These are phyloP conservation scores for Drosophila parthenogenetica DNA, from an alignment of 2,888 invertebrate genomes.

Conservation along the genomic window DNA sequence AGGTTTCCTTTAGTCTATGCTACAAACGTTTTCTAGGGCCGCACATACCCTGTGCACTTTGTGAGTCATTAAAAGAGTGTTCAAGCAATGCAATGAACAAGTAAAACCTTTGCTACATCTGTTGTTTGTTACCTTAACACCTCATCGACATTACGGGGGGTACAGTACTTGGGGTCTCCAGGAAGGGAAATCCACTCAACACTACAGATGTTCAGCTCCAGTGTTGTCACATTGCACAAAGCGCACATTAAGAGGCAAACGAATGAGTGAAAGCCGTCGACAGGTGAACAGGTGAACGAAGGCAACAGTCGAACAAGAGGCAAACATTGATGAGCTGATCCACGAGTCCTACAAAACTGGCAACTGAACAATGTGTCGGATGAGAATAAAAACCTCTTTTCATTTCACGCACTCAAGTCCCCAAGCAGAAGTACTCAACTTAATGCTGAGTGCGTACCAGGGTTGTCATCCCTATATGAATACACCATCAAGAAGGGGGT, in stretches of 20 bases:
- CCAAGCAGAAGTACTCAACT: constrained; percentile 13
- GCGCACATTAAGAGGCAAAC: constrained; percentile 51
- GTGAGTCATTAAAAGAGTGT: constrained; percentile 15
- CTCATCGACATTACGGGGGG: constrained; percentile 36
- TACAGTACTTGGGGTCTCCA: not conserved
- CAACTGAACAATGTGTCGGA: constrained; percentile 42
- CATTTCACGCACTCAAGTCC: not conserved
- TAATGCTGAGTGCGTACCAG: constrained; percentile 31
- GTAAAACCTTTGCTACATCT: constrained; percentile 36
- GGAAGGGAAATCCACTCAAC: constrained; percentile 30
- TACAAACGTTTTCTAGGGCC: not conserved
- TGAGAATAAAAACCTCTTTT: not conserved
- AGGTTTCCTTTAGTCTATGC: not conserved
- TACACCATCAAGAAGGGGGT: not conserved
- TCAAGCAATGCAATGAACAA: constrained; percentile 34
- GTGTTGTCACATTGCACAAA: constrained; percentile 37
- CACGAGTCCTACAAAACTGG: constrained; percentile 9
- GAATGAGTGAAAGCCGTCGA: constrained; percentile 42
- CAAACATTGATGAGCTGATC: constrained; percentile 41
- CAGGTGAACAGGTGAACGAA: constrained; percentile 62
- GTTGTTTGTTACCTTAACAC: constrained; percentile 50
- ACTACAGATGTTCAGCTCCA: constrained; percentile 20
- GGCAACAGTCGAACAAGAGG: constrained; percentile 21
- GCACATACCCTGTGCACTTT: not conserved
- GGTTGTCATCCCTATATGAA: constrained; percentile 23